These are phyloP conservation scores for Polyommatus iphigenia DNA, from an alignment of 2,888 invertebrate genomes.

Conservation along the genomic window DNA sequence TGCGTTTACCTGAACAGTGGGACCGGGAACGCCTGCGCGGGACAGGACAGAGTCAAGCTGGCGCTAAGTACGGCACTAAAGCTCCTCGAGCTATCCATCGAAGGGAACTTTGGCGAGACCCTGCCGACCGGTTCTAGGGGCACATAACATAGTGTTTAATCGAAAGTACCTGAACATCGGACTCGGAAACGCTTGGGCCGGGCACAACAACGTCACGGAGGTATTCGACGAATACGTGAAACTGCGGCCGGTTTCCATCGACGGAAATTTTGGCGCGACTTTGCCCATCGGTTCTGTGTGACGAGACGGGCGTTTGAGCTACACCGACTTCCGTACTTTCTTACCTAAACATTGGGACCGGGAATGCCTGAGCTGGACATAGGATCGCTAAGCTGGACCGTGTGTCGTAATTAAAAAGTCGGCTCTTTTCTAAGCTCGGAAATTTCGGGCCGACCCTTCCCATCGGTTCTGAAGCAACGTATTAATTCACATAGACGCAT, in stretches of 20 bases:
- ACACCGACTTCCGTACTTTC: constrained; percentile 47
- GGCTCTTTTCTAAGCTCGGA: constrained; percentile 68
- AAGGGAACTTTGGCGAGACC: constrained; percentile 82
- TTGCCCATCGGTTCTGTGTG: constrained; percentile 89
- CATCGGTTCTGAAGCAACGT: constrained; percentile 72
- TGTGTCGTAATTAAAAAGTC: constrained; percentile 64
- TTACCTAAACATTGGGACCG: constrained; percentile 87
- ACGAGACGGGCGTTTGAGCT: constrained; percentile 46
- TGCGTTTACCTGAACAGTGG: constrained; percentile 84
- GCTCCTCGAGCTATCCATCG: constrained; percentile 83
- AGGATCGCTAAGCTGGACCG: constrained; percentile 77
- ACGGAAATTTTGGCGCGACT: constrained; percentile 84
- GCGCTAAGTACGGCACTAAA: constrained; percentile 75
- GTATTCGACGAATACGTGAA: constrained; percentile 71
- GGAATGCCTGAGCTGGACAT: constrained; percentile 85
- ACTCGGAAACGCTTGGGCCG: constrained; percentile 86
- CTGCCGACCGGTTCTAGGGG: constrained; percentile 82
- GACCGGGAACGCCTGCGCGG: constrained; percentile 88
- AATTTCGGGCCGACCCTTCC: constrained; percentile 86
- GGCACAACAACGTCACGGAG: constrained; percentile 83
- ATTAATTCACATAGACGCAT: constrained; percentile 2
- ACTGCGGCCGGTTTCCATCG: constrained; percentile 74
- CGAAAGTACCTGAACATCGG: constrained; percentile 84
- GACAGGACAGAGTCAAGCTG: constrained; percentile 84
- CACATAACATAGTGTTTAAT: constrained; percentile 54